phyloP scores from a whole-genome alignment of 1,140 invertebrate genomes.

The Drosophila yakuba region DNA sequence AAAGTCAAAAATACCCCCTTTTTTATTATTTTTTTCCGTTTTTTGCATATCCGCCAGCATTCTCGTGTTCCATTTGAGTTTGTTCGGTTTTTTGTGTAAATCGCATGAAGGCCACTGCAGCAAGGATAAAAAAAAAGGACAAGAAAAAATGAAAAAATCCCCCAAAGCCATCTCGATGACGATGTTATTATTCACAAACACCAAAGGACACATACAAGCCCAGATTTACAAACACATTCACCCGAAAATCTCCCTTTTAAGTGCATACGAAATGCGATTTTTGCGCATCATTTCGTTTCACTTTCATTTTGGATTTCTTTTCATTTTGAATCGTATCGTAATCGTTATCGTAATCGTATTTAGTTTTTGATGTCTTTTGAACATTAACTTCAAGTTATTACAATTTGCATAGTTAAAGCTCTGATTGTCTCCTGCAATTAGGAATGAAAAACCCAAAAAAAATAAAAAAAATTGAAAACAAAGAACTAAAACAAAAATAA shows the following conservation, averaged over 20 bases:
- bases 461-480: slow-evolving; percentile 18
- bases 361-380: slow-evolving; percentile 70
- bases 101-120: slow-evolving; percentile 72
- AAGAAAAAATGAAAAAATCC: slow-evolving; percentile 15
- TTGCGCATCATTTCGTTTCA: slow-evolving; percentile 51
- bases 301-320: slow-evolving; percentile 27
- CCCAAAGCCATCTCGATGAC: slow-evolving; percentile 43
- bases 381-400: slow-evolving; percentile 77
- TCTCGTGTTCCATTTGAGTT: slow-evolving; percentile 45
- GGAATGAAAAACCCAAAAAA: slow-evolving; percentile 43
- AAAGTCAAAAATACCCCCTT: slow-evolving; percentile 22
- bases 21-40: slow-evolving; percentile 12
- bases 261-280: slow-evolving; percentile 50
- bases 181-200: slow-evolving; percentile 41
- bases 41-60: slow-evolving; percentile 46
- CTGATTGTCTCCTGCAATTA: slow-evolving; percentile 74
- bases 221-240: slow-evolving; percentile 34
- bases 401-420: slow-evolving; percentile 79
- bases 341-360: slow-evolving; percentile 50
- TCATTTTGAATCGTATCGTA: slow-evolving; percentile 45
- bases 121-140: slow-evolving; percentile 18
- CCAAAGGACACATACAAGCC: slow-evolving; percentile 32
- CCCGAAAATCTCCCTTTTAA: slow-evolving; percentile 42
- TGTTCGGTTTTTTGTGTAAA: slow-evolving; percentile 44
- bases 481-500: slow-evolving; percentile 17